phyloP scores from a whole-genome alignment of 2,113 vertebrate genomes.

The Probosciger aterrimus region DNA sequence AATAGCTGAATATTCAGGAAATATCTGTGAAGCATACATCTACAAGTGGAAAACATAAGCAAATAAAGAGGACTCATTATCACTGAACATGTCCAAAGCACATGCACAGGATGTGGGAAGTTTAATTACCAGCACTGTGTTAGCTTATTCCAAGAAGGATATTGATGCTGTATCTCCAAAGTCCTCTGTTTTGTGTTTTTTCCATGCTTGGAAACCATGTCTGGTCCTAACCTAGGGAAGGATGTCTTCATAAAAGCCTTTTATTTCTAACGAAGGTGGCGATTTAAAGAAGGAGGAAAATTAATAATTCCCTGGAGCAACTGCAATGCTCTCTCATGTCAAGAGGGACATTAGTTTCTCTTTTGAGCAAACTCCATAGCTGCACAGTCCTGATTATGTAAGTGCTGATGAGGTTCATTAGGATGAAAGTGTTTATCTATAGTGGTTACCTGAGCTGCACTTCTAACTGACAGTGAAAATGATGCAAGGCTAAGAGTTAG shows the following conservation, averaged over 20 bases:
- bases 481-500: background rate
- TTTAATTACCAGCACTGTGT: background rate
- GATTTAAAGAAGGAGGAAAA: background rate
- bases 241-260: background rate
- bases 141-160: background rate
- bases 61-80: background rate
- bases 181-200: background rate
- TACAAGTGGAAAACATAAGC: background rate
- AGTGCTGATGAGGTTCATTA: background rate
- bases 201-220: background rate
- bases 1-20: background rate
- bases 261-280: background rate
- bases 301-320: background rate
- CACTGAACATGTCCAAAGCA: background rate
- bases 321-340: accelerated
- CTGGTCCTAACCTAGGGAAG: background rate
- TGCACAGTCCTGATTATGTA: background rate
- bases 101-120: background rate
- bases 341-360: background rate
- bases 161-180: background rate
- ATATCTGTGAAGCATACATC: background rate
- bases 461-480: background rate
- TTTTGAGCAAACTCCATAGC: no score
- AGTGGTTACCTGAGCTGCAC: background rate
- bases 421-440: background rate